A percentile compares a stretch with the other conserved stretches of the same genome.
Conservation (phyloP, 2,113 vertebrate species). For the Oncorhynchus mykiss region DNA sequence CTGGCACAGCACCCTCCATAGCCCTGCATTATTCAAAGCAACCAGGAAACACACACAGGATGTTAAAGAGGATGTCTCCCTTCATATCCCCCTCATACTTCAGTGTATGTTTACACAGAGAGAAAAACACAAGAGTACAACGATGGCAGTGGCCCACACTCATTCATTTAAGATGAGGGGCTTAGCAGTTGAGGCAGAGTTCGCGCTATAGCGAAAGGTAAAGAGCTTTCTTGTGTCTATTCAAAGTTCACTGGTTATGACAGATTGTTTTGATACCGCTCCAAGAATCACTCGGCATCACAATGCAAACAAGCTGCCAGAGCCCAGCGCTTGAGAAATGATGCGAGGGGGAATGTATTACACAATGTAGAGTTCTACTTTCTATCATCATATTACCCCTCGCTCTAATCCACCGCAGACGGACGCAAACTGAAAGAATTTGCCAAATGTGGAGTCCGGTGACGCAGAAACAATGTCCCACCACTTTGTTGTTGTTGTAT, state of each 20-base stretch:
- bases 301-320: not conserved
- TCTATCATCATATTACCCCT: not conserved
- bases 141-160: not conserved
- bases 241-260: slow-evolving; percentile 15
- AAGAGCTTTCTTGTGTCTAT: slow-evolving; percentile 28
- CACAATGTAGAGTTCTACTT: not conserved
- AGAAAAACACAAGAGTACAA: not conserved
- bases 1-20: not conserved
- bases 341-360: not conserved
- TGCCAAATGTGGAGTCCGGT: no score
- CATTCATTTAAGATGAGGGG: slow-evolving; percentile 17
- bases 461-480: no score
- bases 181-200: not conserved
- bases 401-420: not conserved
- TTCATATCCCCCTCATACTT: not conserved
- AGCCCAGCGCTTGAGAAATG: not conserved
- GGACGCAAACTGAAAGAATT: not conserved
- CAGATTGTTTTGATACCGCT: slow-evolving; percentile 23
- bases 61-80: not conserved
- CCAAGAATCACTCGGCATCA: slow-evolving; percentile 15
- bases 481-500: no score
- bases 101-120: not conserved
- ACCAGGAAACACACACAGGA: not conserved
- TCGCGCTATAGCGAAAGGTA: not conserved
- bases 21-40: not conserved